A percentile compares a stretch with the other conserved stretches of the same genome.
These are phyloP conservation scores for Calephelis virginiensis DNA, from an alignment of 1,140 invertebrate genomes.

Conservation along the genomic window DNA sequence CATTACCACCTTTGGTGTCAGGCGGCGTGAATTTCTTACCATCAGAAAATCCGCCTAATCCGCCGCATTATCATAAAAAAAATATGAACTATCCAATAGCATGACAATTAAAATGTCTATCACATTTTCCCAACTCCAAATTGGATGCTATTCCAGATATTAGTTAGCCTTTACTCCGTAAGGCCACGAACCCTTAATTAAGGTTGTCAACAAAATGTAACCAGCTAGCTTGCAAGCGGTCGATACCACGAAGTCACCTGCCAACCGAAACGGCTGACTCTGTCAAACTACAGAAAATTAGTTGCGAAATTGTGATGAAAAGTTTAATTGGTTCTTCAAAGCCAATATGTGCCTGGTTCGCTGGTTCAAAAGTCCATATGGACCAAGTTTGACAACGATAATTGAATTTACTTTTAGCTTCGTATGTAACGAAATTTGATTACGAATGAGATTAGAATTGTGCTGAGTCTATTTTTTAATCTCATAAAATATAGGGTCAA, in stretches of 20 bases:
- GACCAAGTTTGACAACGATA: constrained; percentile 44
- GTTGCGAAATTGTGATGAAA: constrained; percentile 71
- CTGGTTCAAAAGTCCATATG: constrained; percentile 43
- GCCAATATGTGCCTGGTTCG: constrained; percentile 55
- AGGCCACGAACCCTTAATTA: constrained; percentile 25
- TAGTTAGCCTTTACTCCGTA: background rate
- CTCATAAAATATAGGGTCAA: background rate
- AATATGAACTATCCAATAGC: background rate
- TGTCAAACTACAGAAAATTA: constrained; percentile 74
- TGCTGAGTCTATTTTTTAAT: background rate
- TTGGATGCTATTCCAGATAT: background rate
- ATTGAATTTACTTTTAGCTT: constrained; percentile 41
- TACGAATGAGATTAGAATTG: constrained; percentile 20
- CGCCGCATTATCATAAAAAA: too few species aligned
- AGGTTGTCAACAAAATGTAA: constrained; percentile 38
- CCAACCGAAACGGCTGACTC: constrained; percentile 56
- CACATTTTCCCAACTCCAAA: background rate
- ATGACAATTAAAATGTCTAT: background rate
- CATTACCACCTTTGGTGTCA: too few species aligned
- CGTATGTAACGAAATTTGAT: constrained; percentile 27
- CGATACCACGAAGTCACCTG: constrained; percentile 49
- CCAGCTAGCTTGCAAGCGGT: constrained; percentile 47
- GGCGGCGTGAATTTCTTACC: too few species aligned
- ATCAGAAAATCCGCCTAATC: too few species aligned
- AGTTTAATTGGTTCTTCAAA: constrained; percentile 74